Evolutionary conservation across 2,113 vertebrate species (phyloP).

Genomic region (Corythoichthys intestinalis): DNA sequence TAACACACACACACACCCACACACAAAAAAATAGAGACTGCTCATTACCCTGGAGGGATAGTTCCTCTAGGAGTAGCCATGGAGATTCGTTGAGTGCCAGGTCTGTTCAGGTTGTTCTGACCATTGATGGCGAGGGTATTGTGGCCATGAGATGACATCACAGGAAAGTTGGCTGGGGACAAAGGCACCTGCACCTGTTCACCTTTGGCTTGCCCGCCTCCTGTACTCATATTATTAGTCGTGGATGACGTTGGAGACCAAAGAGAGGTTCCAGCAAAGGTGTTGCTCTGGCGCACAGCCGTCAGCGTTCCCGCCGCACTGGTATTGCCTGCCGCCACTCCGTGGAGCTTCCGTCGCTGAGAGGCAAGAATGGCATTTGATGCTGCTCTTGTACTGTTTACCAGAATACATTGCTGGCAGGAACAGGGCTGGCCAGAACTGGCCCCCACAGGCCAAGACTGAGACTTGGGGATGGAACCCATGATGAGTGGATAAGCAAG

Average conservation of each 20-base stretch:
- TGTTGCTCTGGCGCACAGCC: slow-evolving; percentile 85
- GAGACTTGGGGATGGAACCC: slow-evolving; percentile 94
- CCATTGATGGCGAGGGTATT: slow-evolving; percentile 75
- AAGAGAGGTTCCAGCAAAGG: slow-evolving; percentile 79
- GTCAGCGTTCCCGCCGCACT: slow-evolving; percentile 40
- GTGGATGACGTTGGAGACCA: slow-evolving; percentile 70
- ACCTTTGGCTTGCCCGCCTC: slow-evolving; percentile 61
- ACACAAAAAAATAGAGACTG: slow-evolving; percentile 11
- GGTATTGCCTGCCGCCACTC: slow-evolving; percentile 52
- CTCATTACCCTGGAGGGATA: slow-evolving; percentile 85
- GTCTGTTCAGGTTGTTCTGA: slow-evolving; percentile 94
- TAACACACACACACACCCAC: too few species aligned
- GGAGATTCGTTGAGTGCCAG: slow-evolving; percentile 80
- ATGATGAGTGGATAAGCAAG: slow-evolving; percentile 93
- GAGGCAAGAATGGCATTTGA: slow-evolving; percentile 95
- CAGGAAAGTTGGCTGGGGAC: slow-evolving; percentile 66
- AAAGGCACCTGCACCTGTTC: slow-evolving; percentile 74
- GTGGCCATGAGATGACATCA: slow-evolving; percentile 67
- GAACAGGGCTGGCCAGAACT: slow-evolving; percentile 88
- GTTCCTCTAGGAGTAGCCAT: slow-evolving; percentile 76
- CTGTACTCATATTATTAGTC: slow-evolving; percentile 59
- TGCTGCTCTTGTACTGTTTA: slow-evolving; percentile 90
- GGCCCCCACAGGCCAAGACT: slow-evolving; percentile 93
- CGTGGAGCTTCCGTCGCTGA: slow-evolving; percentile 82
- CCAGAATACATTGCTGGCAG: slow-evolving; percentile 91